A percentile compares a stretch with the other conserved stretches of the same genome.
These are phyloP conservation scores for Odontocerum albicorne DNA, from an alignment of 2,888 invertebrate species.

Conservation along the genomic window DNA sequence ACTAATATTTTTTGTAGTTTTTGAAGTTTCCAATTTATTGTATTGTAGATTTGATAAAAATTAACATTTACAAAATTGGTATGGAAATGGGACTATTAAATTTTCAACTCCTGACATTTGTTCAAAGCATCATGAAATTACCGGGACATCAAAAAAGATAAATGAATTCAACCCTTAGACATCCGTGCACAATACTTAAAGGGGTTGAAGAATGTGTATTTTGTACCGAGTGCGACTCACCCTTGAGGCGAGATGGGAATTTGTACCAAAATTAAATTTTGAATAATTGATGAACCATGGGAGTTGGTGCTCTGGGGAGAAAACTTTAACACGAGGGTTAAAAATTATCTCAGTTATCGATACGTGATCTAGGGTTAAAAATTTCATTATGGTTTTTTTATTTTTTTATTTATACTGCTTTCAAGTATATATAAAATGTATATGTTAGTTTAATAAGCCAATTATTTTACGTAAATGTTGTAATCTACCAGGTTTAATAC, in stretches of 20 bases:
- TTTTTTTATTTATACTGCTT: too few species aligned
- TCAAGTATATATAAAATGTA: too few species aligned
- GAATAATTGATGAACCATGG: constrained; percentile 34
- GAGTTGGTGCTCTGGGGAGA: constrained; percentile 12
- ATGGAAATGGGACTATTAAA: too few species aligned
- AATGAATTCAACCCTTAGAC: background rate
- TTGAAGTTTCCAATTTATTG: too few species aligned
- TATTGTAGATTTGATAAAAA: too few species aligned
- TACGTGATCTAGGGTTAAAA: constrained; percentile 16
- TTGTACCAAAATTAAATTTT: constrained; percentile 35
- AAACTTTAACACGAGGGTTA: constrained; percentile 29
- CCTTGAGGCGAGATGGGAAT: constrained; percentile 19
- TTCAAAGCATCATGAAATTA: too few species aligned
- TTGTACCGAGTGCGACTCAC: background rate
- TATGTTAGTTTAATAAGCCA: too few species aligned
- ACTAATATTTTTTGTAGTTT: too few species aligned
- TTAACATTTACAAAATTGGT: too few species aligned
- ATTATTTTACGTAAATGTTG: too few species aligned
- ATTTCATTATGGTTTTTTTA: background rate
- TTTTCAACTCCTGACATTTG: too few species aligned
- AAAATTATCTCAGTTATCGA: constrained; percentile 33
- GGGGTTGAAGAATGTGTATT: background rate
- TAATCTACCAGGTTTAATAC: too few species aligned
- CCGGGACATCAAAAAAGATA: background rate
- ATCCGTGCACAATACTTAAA: background rate